Conservation (phyloP, 1,140 invertebrate genomes). For the Sarcophaga peregrina region DNA sequence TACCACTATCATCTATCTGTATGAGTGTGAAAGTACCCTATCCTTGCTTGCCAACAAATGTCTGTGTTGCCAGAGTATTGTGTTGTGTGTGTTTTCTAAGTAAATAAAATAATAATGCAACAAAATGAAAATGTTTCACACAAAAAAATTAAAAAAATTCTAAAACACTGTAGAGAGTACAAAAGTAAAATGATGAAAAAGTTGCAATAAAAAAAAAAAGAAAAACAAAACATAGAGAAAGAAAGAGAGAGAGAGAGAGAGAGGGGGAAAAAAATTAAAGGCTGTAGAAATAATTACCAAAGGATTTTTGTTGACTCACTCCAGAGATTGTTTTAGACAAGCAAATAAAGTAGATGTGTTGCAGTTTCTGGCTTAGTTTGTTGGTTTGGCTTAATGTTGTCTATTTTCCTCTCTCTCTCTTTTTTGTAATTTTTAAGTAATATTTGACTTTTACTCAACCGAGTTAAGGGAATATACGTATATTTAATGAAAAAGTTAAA, state of each 20-base stretch:
- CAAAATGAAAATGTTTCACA: not conserved
- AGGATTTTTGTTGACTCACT: slow-evolving; percentile 35
- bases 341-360: slow-evolving; percentile 6
- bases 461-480: no score
- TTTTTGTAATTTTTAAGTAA: no score
- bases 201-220: no score
- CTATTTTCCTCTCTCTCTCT: not conserved
- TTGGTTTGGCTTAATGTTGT: not conserved
- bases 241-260: no score
- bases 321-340: slow-evolving; percentile 35
- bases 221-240: no score
- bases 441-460: no score
- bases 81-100: not conserved
- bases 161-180: no score
- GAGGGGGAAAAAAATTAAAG: not conserved
- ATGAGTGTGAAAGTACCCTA: no score
- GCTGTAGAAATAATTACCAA: slow-evolving; percentile 28
- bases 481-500: not conserved
- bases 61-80: no score
- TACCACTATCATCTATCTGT: not conserved
- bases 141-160: not conserved
- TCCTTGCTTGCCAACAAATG: not conserved
- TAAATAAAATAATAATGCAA: slow-evolving; percentile 23
- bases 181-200: no score
- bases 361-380: not conserved